Percentiles rank a stretch among this genome's conserved stretches.
Evolutionary conservation across 2,113 vertebrate genomes (phyloP).

Genomic region (Hydrochoerus hydrochaeris): DNA sequence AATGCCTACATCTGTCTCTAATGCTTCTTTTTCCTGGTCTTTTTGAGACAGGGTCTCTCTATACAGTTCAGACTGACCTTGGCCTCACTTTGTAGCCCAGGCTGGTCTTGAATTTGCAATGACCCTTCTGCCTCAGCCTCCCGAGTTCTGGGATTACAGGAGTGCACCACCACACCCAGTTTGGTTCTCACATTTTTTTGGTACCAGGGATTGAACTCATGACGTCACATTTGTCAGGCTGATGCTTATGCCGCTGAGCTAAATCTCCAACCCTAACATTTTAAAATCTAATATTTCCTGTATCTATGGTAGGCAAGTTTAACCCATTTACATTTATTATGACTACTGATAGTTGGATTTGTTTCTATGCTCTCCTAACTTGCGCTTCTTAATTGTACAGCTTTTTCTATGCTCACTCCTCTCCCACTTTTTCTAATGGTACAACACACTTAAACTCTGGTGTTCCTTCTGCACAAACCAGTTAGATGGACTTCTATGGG

Average conservation of each 20-base stretch:
- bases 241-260: too few relatives aligned
- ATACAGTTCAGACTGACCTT: too few relatives aligned
- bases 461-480: neutral
- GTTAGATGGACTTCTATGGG: neutral
- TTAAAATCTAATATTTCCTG: neutral
- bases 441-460: neutral
- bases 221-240: too few relatives aligned
- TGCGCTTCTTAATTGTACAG: neutral
- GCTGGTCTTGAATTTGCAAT: too few relatives aligned
- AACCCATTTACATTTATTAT: constrained; percentile 21
- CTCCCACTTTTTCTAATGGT: neutral
- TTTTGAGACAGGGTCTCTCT: too few relatives aligned
- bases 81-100: too few relatives aligned
- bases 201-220: too few relatives aligned
- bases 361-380: constrained; percentile 20
- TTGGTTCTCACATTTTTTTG: neutral
- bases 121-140: too few relatives aligned
- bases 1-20: neutral
- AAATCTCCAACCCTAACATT: neutral
- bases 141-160: too few relatives aligned
- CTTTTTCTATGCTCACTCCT: neutral
- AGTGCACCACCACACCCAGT: too few relatives aligned
- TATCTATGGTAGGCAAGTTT: constrained; percentile 7
- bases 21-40: too few relatives aligned
- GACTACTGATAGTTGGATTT: neutral